Percentiles rank a stretch among this genome's conserved stretches.
These are phyloP conservation scores for Argyrosomus japonicus DNA, from an alignment of 2,113 vertebrate genomes.

Conservation along the genomic window DNA sequence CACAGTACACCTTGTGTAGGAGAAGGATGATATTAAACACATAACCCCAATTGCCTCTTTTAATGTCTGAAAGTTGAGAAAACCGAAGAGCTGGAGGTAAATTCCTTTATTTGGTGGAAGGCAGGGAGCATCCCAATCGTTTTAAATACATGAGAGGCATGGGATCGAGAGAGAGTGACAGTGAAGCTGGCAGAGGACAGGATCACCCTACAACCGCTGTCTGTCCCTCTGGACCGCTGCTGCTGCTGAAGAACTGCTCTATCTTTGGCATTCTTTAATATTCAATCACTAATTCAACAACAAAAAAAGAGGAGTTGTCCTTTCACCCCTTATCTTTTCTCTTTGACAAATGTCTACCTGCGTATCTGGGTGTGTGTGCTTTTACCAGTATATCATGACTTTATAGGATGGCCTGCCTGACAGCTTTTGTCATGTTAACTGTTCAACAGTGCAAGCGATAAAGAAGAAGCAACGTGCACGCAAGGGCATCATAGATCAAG, in stretches of 20 bases:
- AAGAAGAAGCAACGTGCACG: neutral
- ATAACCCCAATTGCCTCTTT: neutral
- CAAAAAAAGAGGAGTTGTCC: neutral
- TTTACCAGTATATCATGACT: neutral
- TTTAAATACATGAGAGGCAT: slow-evolving; percentile 19
- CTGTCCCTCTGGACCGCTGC: slow-evolving; percentile 38
- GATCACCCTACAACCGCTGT: slow-evolving; percentile 7
- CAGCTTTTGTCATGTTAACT: slow-evolving; percentile 7
- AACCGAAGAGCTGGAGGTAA: neutral
- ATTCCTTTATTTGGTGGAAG: neutral
- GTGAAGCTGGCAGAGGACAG: slow-evolving; percentile 53
- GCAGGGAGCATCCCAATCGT: neutral
- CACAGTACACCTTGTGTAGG: neutral
- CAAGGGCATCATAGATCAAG: slow-evolving; percentile 15
- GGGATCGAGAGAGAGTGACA: slow-evolving; percentile 52
- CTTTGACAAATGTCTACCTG: neutral
- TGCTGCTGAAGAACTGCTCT: slow-evolving; percentile 7
- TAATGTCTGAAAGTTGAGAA: neutral
- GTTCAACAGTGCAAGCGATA: slow-evolving; percentile 1
- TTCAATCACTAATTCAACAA: neutral
- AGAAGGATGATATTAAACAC: neutral
- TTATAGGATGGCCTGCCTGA: neutral
- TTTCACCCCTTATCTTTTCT: neutral
- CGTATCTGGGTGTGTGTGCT: neutral
- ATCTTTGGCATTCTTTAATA: neutral